Evolutionary conservation across 2,797 vertebrate species (phyloP).

Genomic region (Amblyraja radiata): DNA sequence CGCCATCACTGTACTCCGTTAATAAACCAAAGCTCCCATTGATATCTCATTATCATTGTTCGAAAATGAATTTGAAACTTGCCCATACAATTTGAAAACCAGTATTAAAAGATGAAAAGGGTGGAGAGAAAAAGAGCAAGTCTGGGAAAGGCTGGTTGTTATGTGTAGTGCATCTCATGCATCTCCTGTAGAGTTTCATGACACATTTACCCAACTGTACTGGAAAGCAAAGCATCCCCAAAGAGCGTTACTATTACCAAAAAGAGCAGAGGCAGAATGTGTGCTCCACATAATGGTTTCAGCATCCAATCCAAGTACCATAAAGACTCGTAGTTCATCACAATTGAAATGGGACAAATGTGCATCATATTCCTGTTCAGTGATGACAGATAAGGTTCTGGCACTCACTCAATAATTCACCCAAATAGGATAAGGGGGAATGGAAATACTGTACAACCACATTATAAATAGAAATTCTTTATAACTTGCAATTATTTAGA

Average conservation of each 20-base stretch:
- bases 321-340: neutral
- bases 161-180: neutral
- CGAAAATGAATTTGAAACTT: neutral
- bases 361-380: neutral
- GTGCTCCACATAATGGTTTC: neutral
- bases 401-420: neutral
- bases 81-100: neutral
- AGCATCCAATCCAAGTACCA: conserved; percentile 4
- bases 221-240: neutral
- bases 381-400: conserved; percentile 11
- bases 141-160: neutral
- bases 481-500: neutral
- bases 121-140: neutral
- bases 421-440: neutral
- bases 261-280: neutral
- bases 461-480: conserved; percentile 12
- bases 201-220: neutral
- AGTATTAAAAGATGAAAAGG: conserved; percentile 24
- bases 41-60: conserved; percentile 23
- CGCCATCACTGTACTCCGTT: neutral
- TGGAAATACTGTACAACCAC: neutral
- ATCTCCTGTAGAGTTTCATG: conserved; percentile 10
- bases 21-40: conserved; percentile 20
- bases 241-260: conserved; percentile 20
- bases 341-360: neutral